Conservation (phyloP, 2,797 vertebrate genomes). For the Onychomys leucogaster region DNA sequence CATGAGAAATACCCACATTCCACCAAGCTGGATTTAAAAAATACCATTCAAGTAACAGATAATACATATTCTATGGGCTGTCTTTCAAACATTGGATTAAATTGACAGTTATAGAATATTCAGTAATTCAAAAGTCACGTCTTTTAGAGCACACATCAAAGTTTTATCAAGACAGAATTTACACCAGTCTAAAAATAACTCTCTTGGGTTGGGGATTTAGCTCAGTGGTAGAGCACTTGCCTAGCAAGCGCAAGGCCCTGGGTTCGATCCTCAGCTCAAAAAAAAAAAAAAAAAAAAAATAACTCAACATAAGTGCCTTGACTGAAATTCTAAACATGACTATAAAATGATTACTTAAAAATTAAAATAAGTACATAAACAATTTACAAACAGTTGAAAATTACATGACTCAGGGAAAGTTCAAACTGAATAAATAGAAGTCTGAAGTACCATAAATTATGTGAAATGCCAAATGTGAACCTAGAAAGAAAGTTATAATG, state of each 20-base stretch:
- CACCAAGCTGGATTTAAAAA: not conserved
- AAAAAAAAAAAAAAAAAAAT: too few species aligned
- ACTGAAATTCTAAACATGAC: not conserved
- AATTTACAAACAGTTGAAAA: not conserved
- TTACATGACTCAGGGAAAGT: not conserved
- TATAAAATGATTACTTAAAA: conserved; percentile 12
- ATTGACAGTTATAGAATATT: not conserved
- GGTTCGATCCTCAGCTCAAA: too few species aligned
- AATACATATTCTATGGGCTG: not conserved
- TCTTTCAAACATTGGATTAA: not conserved
- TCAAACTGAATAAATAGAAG: not conserved
- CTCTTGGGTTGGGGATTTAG: too few species aligned
- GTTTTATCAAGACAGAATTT: not conserved
- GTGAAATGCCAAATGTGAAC: not conserved
- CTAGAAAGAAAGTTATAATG: not conserved
- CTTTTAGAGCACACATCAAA: not conserved
- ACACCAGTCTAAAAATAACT: not conserved
- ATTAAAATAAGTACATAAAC: not conserved
- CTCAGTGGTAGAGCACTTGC: too few species aligned
- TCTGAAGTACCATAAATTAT: not conserved
- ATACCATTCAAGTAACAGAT: not conserved
- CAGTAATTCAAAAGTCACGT: not conserved
- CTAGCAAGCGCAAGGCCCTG: too few species aligned
- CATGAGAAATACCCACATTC: not conserved
- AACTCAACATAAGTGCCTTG: not conserved